These are phyloP conservation scores for Coptodon rendalli DNA, from an alignment of 2,113 vertebrate genomes.

Conservation along the genomic window DNA sequence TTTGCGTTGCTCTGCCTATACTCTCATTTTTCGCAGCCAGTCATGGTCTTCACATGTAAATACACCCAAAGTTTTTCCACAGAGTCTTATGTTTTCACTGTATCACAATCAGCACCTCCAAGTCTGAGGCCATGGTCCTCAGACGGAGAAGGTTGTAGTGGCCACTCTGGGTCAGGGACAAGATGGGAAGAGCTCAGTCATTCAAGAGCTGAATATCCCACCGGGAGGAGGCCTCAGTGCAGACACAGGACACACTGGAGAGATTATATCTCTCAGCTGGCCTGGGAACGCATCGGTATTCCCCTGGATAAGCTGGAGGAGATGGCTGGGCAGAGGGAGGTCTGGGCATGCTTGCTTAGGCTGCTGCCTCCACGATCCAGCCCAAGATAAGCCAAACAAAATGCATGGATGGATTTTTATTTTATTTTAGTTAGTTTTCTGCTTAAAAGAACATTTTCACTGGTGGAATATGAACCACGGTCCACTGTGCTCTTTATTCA, in stretches of 20 bases:
- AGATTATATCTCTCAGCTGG: not conserved
- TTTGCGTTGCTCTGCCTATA: not conserved
- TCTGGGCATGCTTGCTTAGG: not conserved
- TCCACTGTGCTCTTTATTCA: not conserved
- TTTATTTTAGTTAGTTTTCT: accelerated
- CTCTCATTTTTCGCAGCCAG: not conserved
- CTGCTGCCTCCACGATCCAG: not conserved
- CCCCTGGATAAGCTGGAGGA: not conserved
- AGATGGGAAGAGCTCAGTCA: not conserved
- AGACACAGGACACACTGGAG: accelerated
- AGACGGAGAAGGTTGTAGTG: not conserved
- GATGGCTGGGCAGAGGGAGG: not conserved
- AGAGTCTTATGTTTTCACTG: not conserved
- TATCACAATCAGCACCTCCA: not conserved
- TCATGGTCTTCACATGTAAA: not conserved
- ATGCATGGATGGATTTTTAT: not conserved
- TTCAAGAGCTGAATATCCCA: not conserved
- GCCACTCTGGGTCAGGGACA: not conserved
- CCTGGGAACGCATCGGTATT: accelerated
- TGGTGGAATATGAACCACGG: not conserved
- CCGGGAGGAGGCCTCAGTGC: not conserved
- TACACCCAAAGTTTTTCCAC: accelerated
- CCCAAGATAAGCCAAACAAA: not conserved
- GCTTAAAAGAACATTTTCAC: not conserved
- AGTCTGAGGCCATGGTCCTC: accelerated